Conservation (phyloP, 2,888 invertebrate species). For the Phaedon cochleariae region DNA sequence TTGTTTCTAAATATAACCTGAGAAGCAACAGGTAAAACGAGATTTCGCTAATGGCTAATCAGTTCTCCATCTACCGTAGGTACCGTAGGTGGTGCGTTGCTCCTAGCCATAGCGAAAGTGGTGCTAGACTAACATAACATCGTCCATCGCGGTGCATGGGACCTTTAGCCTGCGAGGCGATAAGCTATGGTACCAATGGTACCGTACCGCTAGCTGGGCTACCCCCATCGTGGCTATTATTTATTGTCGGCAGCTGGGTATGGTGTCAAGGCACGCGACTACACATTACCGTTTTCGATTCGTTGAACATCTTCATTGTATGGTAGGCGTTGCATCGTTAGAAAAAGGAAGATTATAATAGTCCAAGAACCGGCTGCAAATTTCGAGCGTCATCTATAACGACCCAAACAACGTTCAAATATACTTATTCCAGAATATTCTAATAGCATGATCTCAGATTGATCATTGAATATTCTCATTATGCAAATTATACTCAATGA, state of each 20-base stretch:
- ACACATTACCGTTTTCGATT: not conserved
- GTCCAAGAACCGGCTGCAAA: too few relatives aligned
- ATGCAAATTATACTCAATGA: too few relatives aligned
- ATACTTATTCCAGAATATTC: too few relatives aligned
- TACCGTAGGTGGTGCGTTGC: slow-evolving; percentile 7
- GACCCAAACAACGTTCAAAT: too few relatives aligned
- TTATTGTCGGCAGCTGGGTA: slow-evolving; percentile 27
- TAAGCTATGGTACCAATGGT: not conserved
- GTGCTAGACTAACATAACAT: slow-evolving; percentile 6
- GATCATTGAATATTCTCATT: too few relatives aligned
- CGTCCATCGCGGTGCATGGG: slow-evolving; percentile 4
- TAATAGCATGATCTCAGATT: too few relatives aligned
- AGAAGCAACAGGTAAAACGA: slow-evolving; percentile 59
- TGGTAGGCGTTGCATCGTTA: not conserved
- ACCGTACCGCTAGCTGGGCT: slow-evolving; percentile 10
- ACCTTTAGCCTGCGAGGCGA: slow-evolving; percentile 29
- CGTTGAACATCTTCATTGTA: not conserved
- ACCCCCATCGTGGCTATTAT: slow-evolving; percentile 22
- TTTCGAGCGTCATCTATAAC: too few relatives aligned
- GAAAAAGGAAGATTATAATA: too few relatives aligned
- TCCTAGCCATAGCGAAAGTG: not conserved
- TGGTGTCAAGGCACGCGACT: slow-evolving; percentile 32
- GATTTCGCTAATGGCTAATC: slow-evolving; percentile 55
- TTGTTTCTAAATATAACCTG: slow-evolving; percentile 49
- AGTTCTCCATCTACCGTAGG: slow-evolving; percentile 41